These are phyloP conservation scores for Hirtodrosophila duncani DNA, from an alignment of 2,888 invertebrate genomes.

Conservation along the genomic window DNA sequence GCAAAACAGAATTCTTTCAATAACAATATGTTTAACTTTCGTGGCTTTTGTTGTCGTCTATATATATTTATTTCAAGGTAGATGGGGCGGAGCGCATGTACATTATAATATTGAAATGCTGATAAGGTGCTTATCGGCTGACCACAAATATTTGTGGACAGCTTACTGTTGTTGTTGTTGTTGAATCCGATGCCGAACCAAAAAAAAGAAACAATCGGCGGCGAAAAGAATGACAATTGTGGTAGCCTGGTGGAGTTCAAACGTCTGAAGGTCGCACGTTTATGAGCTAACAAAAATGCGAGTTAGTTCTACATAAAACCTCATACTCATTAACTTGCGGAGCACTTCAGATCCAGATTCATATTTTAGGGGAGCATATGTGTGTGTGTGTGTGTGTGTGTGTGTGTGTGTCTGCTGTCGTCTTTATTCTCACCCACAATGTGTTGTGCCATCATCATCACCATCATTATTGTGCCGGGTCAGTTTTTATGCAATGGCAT, in stretches of 20 bases:
- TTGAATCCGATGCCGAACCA: not conserved
- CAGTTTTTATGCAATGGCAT: constrained; percentile 15
- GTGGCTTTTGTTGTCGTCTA: too few species aligned
- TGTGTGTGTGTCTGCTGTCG: too few species aligned
- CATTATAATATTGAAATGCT: constrained; percentile 32
- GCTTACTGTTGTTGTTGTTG: constrained; percentile 1
- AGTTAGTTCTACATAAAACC: too few species aligned
- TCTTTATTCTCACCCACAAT: too few species aligned
- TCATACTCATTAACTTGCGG: too few species aligned
- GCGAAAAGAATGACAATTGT: constrained; percentile 13
- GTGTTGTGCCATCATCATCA: constrained; percentile 5
- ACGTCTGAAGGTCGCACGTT: too few species aligned
- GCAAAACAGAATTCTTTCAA: too few species aligned
- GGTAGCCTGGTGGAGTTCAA: too few species aligned
- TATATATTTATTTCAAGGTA: constrained; percentile 38
- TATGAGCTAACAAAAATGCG: too few species aligned
- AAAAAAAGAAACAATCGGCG: constrained; percentile 1
- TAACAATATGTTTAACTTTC: not conserved
- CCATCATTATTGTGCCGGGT: constrained; percentile 13
- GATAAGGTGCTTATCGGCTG: constrained; percentile 31
- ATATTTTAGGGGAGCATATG: too few species aligned
- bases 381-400: too few species aligned
- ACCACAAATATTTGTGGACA: constrained; percentile 30
- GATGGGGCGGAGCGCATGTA: constrained; percentile 28
- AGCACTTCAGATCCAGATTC: too few species aligned